Conservation (phyloP, 1,140 invertebrate genomes). For the Zaprionus kolodkinae region DNA sequence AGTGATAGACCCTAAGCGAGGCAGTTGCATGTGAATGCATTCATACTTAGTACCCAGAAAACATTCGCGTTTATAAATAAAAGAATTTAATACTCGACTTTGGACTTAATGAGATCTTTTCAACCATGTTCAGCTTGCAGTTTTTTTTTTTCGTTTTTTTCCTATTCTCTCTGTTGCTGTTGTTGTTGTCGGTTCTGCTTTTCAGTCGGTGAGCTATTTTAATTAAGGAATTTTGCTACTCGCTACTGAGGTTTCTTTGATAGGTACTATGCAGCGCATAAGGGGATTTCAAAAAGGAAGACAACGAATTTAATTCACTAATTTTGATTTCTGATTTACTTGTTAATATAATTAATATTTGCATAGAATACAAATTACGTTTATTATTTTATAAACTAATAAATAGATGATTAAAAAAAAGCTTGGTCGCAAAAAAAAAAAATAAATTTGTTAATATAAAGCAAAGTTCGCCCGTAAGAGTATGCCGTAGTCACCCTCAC, state of each 20-base stretch:
- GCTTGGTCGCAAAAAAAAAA: too few relatives aligned
- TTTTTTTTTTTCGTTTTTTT: conserved; percentile 14
- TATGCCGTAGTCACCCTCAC: too few relatives aligned
- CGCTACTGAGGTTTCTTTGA: conserved; percentile 18
- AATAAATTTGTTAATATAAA: not conserved
- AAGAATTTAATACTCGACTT: conserved; percentile 72
- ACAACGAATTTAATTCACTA: not conserved
- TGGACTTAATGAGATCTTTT: conserved; percentile 64
- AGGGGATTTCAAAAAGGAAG: not conserved
- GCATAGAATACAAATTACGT: too few relatives aligned
- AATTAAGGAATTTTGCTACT: conserved; percentile 71
- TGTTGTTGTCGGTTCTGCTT: conserved; percentile 49
- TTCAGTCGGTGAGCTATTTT: conserved; percentile 60
- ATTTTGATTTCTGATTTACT: not conserved
- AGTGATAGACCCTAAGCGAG: not conserved
- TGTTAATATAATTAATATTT: not conserved
- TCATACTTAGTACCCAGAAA: conserved; percentile 40
- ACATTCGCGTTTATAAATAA: conserved; percentile 61
- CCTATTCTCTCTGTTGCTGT: conserved; percentile 13
- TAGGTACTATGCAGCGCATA: too few relatives aligned
- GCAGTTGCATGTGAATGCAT: conserved; percentile 11
- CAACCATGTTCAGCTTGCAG: conserved; percentile 15
- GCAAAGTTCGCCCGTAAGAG: too few relatives aligned
- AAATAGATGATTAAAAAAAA: too few relatives aligned
- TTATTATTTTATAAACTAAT: too few relatives aligned